Evolutionary conservation across 2,113 vertebrate species (phyloP).

Genomic region (Halcyon malimbica): DNA sequence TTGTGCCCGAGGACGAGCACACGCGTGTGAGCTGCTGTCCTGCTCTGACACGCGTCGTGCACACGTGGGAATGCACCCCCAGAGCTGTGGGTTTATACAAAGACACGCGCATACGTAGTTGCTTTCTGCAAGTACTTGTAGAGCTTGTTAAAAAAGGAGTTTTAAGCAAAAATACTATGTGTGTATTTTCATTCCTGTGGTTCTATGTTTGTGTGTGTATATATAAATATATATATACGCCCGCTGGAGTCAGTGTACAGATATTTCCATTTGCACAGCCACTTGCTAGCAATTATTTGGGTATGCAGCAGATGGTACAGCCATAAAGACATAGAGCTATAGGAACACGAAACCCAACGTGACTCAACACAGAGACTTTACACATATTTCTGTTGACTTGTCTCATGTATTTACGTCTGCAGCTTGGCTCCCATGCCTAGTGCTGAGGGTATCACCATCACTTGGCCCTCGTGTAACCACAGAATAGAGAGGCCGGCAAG

Average conservation of each 20-base stretch:
- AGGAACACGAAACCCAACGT: neutral
- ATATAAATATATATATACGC: neutral
- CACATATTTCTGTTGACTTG: neutral
- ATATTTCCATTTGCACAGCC: neutral
- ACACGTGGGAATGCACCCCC: neutral
- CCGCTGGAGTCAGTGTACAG: neutral
- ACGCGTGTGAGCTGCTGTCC: neutral
- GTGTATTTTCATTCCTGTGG: neutral
- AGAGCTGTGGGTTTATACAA: rapidly evolving
- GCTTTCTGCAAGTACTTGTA: neutral
- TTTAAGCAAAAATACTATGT: neutral
- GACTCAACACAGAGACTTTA: neutral
- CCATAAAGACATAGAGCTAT: neutral
- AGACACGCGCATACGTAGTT: rapidly evolving
- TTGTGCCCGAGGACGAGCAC: neutral
- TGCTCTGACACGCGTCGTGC: neutral
- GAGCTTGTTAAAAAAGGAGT: neutral
- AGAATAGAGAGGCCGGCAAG: neutral
- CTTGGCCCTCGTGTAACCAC: neutral
- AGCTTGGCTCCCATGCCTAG: neutral
- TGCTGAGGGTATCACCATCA: neutral
- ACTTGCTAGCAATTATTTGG: neutral
- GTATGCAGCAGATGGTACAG: neutral
- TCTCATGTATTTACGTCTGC: neutral
- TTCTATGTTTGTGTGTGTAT: neutral